Base-by-base conservation (phyloP, 2,113 vertebrate species). In the Electrona antarctica region DNA sequence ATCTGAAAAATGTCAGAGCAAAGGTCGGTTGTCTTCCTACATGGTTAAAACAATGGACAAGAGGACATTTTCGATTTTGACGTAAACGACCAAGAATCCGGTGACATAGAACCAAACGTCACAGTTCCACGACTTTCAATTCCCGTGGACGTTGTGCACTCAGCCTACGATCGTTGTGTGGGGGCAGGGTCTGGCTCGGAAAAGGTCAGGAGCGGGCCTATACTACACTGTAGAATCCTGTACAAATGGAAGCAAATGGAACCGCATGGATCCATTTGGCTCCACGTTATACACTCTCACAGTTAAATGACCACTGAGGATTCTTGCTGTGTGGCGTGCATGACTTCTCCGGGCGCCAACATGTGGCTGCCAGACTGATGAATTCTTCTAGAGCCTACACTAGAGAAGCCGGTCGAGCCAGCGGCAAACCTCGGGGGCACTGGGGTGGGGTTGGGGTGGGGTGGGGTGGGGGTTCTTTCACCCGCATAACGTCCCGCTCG, bases 301-400 rank as follows among this genome's bases (percentile, higher is more conserved):
- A 41, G 33, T 41, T 41, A 41, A 41, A 4, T 6, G 3, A 41
- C 0, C 33, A 41, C 33, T 41, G 33, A 41, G 33, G 33, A 41
- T 41, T 41, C n/a, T 41, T 4, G 33, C 33, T 41, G 33, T 41
- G 33, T 69, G 68, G 69, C 57, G 52, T 21, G 21, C 21, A 21
- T 21, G 75, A 64, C 76, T 45, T 79, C 63, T 57, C 45, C 0
- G 71, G 78, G 82, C 80, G 73, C 77, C 79, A 79, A 77, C 84
- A 87, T 88, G 59, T 88, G 74, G 74, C 48, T 77, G 82, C 86
- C 82, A 88, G 86, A 90, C 83, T 69, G 76, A 84, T 45, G 65
- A 48, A 79, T 71, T 76, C 52, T 49, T 73, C 56, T 21, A 6
- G 8, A 15, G n/a, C 59, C 58, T 41, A 52, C 28, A 29, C 66